Base-by-base conservation (phyloP, 2,888 invertebrate species). In the Epirrita christyi region DNA sequence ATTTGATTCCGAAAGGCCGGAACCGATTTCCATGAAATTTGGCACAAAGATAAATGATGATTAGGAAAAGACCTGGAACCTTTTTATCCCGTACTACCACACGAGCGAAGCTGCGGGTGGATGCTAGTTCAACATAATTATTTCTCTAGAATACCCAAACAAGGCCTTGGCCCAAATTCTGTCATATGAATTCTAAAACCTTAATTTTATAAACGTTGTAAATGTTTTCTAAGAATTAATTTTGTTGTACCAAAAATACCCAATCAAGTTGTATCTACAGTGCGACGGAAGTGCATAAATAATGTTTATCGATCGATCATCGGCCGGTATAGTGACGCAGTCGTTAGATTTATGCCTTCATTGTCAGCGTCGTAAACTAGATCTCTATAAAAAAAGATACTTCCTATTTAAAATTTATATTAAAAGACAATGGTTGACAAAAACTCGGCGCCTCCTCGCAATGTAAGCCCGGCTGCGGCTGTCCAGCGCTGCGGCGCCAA, bases 331-430 rank as follows among this genome's bases (percentile, higher is more conserved):
- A 80, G 83, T 84, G 86, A 86, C 84, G 84, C 81, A 78, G 83
- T 82, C 78, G 83, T 85, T 88, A 91, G 90, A 92, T 92, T 91
- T 91, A 92, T 90, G 83, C 89, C 89, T 85, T 88, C 89, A 91
- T 88, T 87, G 91, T 88, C 88, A 88, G 85, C 77, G 84, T 86
- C 88, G 86, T 91, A 91, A 91, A 91, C 92, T 92, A 92, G 92
- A 91, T 91, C 90, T 88, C 86, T 86, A 90, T 90, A 92, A 91
- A 92, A 91, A 91, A 88, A 84, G 86, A 88, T 88, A 90, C 90
- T 91, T 90, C 90, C 91, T 91, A 91, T 90, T 92, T 90, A 81
- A 90, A 92, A 91, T 90, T 88, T 91, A 91, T 92, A 91, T 90
- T 82, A 90, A 72, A 91, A 92, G 90, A 92, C 92, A 92, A 91